Percentiles rank a stretch among this genome's conserved stretches.
These are phyloP conservation scores for Ornithorhynchus anatinus DNA, from an alignment of 2,113 vertebrate species.

Conservation along the genomic window DNA sequence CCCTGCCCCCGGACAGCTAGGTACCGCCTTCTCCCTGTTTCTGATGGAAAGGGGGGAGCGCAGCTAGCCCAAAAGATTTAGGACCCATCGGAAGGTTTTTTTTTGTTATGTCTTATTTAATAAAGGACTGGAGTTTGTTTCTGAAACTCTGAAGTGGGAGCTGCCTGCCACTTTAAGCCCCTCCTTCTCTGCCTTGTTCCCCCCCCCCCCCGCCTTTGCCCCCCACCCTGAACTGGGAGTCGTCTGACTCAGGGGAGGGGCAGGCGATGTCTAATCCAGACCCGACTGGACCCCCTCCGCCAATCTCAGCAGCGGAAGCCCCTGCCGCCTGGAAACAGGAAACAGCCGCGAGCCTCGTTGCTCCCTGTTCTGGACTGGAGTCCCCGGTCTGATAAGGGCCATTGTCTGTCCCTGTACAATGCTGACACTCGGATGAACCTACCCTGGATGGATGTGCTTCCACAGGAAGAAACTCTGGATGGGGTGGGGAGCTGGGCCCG, in stretches of 20 bases:
- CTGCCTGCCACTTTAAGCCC: background rate
- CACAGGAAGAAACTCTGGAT: conserved; percentile 60
- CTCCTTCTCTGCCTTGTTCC: background rate
- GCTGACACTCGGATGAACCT: conserved; percentile 69
- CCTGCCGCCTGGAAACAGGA: conserved; percentile 76
- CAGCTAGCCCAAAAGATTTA: no score
- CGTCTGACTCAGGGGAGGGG: conserved; percentile 37
- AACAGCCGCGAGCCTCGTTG: conserved; percentile 73
- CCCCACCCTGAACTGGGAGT: conserved; percentile 36
- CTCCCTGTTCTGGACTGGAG: conserved; percentile 67
- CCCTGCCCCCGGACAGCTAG: no score
- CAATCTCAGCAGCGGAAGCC: conserved; percentile 51
- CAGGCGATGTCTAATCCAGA: background rate
- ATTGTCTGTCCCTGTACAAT: conserved; percentile 72
- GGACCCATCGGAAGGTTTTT: no score
- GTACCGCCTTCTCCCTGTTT: no score
- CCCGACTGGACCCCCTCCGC: no score
- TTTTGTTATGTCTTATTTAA: no score
- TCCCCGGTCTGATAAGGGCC: conserved; percentile 74
- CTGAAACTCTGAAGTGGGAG: no score
- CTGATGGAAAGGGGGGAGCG: no score
- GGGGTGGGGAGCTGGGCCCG: background rate
- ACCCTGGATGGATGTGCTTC: conserved; percentile 66
- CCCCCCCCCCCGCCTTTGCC: background rate
- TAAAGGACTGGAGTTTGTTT: no score